Evolutionary conservation across 2,797 vertebrate species (phyloP), one percentile per base, ranked within the genome.

Genomic region (Columba guinea): DNA sequence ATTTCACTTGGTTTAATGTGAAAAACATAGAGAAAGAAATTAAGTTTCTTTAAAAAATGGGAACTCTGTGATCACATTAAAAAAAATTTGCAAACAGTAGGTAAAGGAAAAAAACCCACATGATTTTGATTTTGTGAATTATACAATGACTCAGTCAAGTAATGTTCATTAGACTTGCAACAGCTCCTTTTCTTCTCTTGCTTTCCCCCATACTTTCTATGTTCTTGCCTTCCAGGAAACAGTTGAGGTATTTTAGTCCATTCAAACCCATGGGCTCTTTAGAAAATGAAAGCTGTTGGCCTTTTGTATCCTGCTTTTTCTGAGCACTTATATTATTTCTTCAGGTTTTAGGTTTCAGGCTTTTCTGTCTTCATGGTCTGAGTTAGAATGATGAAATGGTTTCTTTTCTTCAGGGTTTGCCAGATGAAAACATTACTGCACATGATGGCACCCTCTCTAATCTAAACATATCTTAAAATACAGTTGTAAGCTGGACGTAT

Each of bases 41-140:
- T 56, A 3, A 3, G 35, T 71, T 94, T 91, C 49, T 67, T 39
- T 39, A 95, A 75, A 56, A 90, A 84, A 77, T 46, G 17, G 39
- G 55, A 91, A 76, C 20, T 64, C 26, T 71, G 13, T 49, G 27
- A 88, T 52, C 48, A 30, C 41, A 74, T 30, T 28, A 35, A 73
- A 88, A 88, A 83, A 74, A 70, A 34, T 1, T 49, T 79, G 70
- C n/a, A 48, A 77, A 80, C 5, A 46, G 34, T 68, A 71, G 10
- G 41, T 37, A 91, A 87, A 89, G 28, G 58, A 84, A 9, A n/a
- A 89, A 92, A 89, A 62, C 13, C 39, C 89, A 92, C 35, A 75
- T 55, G 75, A 95, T 85, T 91, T 92, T 89, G 62, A 80, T 94
- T 94, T 90, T 83, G 20, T 77, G 80, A 96, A 92, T 83, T 78